These are phyloP conservation scores for Drosophila atroscutellata DNA, from an alignment of 2,888 invertebrate genomes.

Conservation along the genomic window DNA sequence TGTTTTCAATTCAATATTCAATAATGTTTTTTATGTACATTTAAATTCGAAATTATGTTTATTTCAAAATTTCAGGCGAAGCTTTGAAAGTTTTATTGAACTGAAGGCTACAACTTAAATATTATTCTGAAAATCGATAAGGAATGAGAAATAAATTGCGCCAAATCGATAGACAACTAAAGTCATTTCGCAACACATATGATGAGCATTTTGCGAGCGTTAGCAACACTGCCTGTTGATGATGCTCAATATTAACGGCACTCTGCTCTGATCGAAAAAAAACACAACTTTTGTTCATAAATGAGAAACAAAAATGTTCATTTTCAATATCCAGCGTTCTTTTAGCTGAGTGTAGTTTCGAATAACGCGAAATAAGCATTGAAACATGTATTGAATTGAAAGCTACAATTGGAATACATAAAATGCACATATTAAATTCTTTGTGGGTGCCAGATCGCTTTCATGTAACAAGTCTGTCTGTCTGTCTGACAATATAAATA, in stretches of 20 bases:
- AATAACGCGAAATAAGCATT: not conserved
- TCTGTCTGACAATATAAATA: constrained; percentile 18
- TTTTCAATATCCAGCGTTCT: no score
- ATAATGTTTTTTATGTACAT: not conserved
- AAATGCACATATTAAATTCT: constrained; percentile 23
- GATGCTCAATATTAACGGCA: constrained; percentile 68
- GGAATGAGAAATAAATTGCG: not conserved
- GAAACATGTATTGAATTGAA: not conserved
- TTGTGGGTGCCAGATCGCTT: constrained; percentile 9
- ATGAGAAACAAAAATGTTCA: not conserved
- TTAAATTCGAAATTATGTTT: not conserved
- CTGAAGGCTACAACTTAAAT: not conserved
- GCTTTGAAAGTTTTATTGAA: no score
- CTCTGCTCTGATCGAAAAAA: constrained; percentile 47
- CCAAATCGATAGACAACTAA: constrained; percentile 3
- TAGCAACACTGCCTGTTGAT: constrained; percentile 59
- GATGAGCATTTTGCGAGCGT: constrained; percentile 1
- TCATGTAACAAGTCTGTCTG: constrained; percentile 6
- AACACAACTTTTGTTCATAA: constrained; percentile 33
- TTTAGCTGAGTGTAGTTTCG: not conserved
- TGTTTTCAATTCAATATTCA: not conserved
- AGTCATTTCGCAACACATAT: constrained; percentile 16
- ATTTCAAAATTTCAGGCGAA: no score
- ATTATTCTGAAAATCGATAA: constrained; percentile 3
- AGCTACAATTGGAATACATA: not conserved